Evolutionary conservation across 2,797 vertebrate genomes (phyloP), one percentile per base, ranked within the genome.

Genomic region (Borostomias antarcticus): DNA sequence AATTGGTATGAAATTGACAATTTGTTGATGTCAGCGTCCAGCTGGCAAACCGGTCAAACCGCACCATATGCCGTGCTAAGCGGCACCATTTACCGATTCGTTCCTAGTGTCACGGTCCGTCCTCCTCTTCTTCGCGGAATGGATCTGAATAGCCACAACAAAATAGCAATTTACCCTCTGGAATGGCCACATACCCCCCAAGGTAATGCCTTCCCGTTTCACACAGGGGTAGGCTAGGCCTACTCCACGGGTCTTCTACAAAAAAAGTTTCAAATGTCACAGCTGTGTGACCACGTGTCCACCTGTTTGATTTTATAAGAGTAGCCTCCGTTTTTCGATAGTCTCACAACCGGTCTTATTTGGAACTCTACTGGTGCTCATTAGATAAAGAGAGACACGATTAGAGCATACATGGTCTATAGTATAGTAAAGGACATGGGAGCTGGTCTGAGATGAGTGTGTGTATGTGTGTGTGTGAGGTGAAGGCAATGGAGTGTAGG

Each of bases 1-100:
- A 92, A 92, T 92, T 85, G 82, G 84, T 91, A 92, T 92, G 91
- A 94, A 93, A 92, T 92, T 67, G 89, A 86, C 88, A 91, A 92
- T 93, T 93, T 92, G 91, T 91, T 85, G 82, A 80, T 83, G 85
- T 88, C 89, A 84, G 81, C 83, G 64, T 80, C 74, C 76, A 58
- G 73, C 82, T 82, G 70, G 69, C 77, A 72, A 68, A 59, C 61
- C 58, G 81, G 70, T 68, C 77, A 72, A 68, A 59, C 61, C 58
- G 81, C 70, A 61, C 90, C 89, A 91, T 88, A 90, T 83, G 84
- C 88, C 70, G 78, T 62, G 77, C 81, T 81, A 81, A 71, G 78
- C 83, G 75, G 51, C 81, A 75, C 85, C 51, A 84, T 89, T 90
- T 77, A 87, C 79, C 90, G 79, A 93, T 92, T 93, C 88, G 90